Evolutionary conservation across 1,140 invertebrate species (phyloP).

Genomic region (Phymastichus coffea): DNA sequence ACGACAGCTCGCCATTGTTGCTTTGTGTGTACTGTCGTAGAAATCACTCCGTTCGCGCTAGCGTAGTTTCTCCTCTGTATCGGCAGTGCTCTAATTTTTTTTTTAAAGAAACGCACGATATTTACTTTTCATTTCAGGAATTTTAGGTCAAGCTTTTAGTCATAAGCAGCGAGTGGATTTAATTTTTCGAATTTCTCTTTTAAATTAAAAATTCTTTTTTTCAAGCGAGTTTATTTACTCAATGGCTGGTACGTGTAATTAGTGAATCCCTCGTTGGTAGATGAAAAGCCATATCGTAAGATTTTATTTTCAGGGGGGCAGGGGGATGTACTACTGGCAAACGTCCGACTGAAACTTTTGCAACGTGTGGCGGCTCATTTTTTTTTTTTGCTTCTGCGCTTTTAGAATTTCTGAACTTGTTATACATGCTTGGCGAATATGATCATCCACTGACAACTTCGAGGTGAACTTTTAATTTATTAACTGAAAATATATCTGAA

Average conservation of each 20-base stretch:
- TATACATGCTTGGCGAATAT: background rate
- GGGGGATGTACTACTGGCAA: background rate
- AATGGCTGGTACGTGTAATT: too few species aligned
- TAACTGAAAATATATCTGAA: background rate
- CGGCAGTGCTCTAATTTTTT: too few species aligned
- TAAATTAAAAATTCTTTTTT: too few species aligned
- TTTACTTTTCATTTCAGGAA: too few species aligned
- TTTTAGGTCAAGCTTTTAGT: too few species aligned
- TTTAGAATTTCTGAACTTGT: background rate
- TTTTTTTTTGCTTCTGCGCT: constrained; percentile 3
- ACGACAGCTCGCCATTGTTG: background rate
- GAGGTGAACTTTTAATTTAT: background rate
- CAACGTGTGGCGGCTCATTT: background rate
- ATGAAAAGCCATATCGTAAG: background rate
- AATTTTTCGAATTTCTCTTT: too few species aligned
- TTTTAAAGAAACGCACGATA: too few species aligned
- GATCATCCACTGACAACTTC: background rate
- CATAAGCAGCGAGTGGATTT: too few species aligned
- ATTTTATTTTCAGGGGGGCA: background rate
- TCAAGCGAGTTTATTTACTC: too few species aligned
- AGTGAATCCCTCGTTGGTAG: too few species aligned
- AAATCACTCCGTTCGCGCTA: background rate
- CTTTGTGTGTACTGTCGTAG: background rate
- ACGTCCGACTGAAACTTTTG: background rate
- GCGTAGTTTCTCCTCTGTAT: too few species aligned